Evolutionary conservation across 2,888 invertebrate species (phyloP).

Genomic region (Pinctada fucata): DNA sequence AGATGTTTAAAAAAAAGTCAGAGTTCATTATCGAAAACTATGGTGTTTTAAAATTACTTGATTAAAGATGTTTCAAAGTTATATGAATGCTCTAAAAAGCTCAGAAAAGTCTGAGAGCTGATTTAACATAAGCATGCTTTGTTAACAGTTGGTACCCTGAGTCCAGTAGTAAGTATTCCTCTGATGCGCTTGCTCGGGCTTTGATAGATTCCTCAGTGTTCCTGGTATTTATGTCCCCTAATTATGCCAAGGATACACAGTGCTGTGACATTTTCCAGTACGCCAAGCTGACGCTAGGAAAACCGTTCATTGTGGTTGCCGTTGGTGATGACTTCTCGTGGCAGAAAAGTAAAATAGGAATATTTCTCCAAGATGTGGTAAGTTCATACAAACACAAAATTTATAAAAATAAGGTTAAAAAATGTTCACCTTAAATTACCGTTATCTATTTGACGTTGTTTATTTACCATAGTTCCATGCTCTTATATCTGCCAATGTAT

Average conservation of each 20-base stretch:
- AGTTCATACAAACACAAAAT: not conserved
- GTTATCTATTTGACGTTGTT: no score
- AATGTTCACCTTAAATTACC: no score
- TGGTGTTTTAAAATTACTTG: no score
- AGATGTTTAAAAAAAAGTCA: no score
- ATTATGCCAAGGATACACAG: conserved; percentile 60
- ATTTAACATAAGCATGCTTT: not conserved
- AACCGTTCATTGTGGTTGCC: conserved; percentile 65
- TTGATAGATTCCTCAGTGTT: conserved; percentile 66
- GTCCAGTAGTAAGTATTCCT: not conserved
- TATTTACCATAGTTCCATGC: no score
- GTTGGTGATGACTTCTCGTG: conserved; percentile 65
- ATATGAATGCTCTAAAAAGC: no score
- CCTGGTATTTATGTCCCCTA: conserved; percentile 66
- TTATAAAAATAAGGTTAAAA: not conserved
- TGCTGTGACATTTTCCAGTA: conserved; percentile 70
- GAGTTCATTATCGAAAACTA: no score
- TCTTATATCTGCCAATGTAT: no score
- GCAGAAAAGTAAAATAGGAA: conserved; percentile 66
- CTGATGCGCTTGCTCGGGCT: conserved; percentile 53
- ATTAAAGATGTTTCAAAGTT: no score
- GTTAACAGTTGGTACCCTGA: conserved; percentile 4
- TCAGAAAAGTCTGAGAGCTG: no score
- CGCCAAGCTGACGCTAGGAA: conserved; percentile 64
- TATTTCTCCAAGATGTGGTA: conserved; percentile 70